These are phyloP conservation scores for Scrobipalpa costella DNA, from an alignment of 2,888 invertebrate genomes.

Conservation along the genomic window DNA sequence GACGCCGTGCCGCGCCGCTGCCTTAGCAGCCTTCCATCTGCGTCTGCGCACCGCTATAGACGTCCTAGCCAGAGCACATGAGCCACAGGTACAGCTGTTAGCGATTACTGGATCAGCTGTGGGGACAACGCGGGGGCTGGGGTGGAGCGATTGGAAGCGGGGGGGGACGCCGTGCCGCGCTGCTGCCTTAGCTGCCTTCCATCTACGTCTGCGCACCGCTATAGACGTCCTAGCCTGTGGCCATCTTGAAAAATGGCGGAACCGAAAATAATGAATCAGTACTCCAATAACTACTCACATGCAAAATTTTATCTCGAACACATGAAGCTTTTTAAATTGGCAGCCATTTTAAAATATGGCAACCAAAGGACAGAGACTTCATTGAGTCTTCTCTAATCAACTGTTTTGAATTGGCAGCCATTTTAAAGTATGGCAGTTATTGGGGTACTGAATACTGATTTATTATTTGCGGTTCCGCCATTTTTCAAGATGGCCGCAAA, in stretches of 20 bases:
- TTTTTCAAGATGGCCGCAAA: not conserved
- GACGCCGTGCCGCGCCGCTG: constrained; percentile 91
- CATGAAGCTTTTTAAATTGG: too few relatives aligned
- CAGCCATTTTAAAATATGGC: too few relatives aligned
- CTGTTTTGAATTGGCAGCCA: not conserved
- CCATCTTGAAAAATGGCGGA: too few relatives aligned
- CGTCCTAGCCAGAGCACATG: constrained; percentile 87
- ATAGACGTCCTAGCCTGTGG: constrained; percentile 93
- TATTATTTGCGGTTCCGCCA: too few relatives aligned
- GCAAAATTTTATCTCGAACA: too few relatives aligned
- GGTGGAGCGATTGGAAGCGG: constrained; percentile 84
- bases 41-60: constrained; percentile 92
- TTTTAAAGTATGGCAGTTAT: constrained; percentile 70
- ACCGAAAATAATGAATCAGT: too few relatives aligned
- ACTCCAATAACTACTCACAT: too few relatives aligned
- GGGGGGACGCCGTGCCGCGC: constrained; percentile 88
- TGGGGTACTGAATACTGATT: too few relatives aligned
- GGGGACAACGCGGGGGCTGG: constrained; percentile 82
- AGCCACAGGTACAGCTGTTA: constrained; percentile 44
- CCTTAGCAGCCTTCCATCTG: constrained; percentile 94
- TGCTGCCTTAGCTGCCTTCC: constrained; percentile 95
- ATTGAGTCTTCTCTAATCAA: too few relatives aligned
- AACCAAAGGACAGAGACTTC: too few relatives aligned
- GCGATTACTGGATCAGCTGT: too few relatives aligned
- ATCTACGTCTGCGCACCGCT: constrained; percentile 90